Evolutionary conservation across 2,888 invertebrate genomes (phyloP).

Genomic region (Melikaiella ostensackeni): DNA sequence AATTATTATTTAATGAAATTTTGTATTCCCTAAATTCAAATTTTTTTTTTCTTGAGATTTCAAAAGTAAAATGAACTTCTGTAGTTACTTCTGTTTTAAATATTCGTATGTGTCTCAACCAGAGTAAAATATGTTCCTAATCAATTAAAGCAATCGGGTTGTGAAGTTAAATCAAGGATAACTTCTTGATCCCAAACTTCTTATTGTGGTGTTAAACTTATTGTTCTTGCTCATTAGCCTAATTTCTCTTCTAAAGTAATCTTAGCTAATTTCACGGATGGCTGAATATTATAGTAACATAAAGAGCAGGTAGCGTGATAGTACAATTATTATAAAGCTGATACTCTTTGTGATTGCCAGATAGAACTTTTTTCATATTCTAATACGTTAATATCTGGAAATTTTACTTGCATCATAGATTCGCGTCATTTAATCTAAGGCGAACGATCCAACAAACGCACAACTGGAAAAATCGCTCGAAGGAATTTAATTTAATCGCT

Average conservation of each 20-base stretch:
- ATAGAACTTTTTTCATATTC: background rate
- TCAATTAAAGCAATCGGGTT: background rate
- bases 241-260: conserved; percentile 1
- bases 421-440: conserved; percentile 53
- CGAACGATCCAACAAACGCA: conserved; percentile 41
- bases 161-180: background rate
- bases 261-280: background rate
- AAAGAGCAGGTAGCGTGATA: background rate
- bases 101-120: background rate
- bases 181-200: background rate
- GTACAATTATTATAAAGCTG: background rate
- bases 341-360: background rate
- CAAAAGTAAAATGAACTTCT: background rate
- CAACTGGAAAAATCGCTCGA: conserved; percentile 48
- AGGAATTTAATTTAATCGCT: conserved; percentile 70
- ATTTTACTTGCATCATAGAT: background rate
- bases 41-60: too few relatives aligned
- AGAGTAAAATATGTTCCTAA: background rate
- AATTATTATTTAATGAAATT: background rate
- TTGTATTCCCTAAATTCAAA: background rate
- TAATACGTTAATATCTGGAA: background rate
- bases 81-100: background rate
- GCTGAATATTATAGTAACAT: conserved; percentile 2
- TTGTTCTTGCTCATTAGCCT: conserved; percentile 4
- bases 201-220: background rate